Evolutionary conservation across 92 coral and sea anemone species (phyloP).

Genomic region (Epizoanthus scotinus): DNA sequence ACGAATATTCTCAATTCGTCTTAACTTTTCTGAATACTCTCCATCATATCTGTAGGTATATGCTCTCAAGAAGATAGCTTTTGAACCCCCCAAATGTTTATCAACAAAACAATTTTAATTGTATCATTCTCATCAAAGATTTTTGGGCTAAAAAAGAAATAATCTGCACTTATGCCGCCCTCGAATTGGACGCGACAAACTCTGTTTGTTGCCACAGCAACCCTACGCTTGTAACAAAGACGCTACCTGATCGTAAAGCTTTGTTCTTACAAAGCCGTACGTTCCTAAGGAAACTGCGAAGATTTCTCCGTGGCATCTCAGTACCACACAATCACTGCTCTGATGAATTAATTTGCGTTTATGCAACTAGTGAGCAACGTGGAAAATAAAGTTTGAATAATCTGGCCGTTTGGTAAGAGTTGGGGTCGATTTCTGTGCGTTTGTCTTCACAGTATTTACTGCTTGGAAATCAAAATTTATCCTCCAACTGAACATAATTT

Average conservation of each 20-base stretch:
- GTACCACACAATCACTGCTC: conserved; percentile 34
- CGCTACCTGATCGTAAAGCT: neutral
- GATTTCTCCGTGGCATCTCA: conserved; percentile 49
- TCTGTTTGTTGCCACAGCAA: conserved; percentile 1
- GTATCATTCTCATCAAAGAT: too few relatives aligned
- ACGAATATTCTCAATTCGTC: too few relatives aligned
- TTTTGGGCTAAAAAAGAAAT: too few relatives aligned
- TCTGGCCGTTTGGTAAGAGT: neutral
- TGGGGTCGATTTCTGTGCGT: neutral
- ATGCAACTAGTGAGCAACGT: conserved; percentile 47
- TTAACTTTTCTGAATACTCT: too few relatives aligned
- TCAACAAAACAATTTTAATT: too few relatives aligned
- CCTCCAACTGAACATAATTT: neutral
- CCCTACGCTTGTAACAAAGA: neutral
- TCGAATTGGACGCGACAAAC: neutral
- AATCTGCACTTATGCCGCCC: too few relatives aligned
- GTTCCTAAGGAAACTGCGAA: conserved; percentile 44
- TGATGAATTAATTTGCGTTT: conserved; percentile 60
- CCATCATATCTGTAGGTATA: too few relatives aligned
- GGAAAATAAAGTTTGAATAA: conserved; percentile 22
- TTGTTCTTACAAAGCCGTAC: neutral
- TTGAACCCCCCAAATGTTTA: too few relatives aligned
- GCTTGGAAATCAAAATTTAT: neutral
- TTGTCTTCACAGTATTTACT: neutral
- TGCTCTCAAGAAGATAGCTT: too few relatives aligned